Conservation (phyloP, 2,113 vertebrate genomes). For the Xiphophorus couchianus region DNA sequence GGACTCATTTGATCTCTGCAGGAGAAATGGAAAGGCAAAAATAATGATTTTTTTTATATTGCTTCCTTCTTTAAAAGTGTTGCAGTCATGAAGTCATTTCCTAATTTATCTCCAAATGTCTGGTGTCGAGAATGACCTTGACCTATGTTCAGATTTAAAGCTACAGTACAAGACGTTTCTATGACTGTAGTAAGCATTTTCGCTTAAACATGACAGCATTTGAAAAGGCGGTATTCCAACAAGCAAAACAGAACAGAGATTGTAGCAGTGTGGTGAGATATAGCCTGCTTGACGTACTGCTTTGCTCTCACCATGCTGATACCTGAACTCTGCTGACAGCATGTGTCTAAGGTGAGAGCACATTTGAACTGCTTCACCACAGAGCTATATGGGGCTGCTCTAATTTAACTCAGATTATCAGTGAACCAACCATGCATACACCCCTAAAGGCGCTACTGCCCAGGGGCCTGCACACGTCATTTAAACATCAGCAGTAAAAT, state of each 20-base stretch:
- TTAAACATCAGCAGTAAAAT: conserved; percentile 32
- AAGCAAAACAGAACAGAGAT: conserved; percentile 10
- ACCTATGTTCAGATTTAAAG: conserved; percentile 12
- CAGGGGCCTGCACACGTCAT: not conserved
- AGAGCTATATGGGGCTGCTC: conserved; percentile 21
- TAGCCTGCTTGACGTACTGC: conserved; percentile 54
- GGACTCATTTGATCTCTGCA: conserved; percentile 69
- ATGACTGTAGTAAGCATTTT: conserved; percentile 29
- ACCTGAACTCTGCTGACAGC: conserved; percentile 22
- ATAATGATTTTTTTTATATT: conserved; percentile 47
- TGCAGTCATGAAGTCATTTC: conserved; percentile 71
- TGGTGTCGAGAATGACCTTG: conserved; percentile 27
- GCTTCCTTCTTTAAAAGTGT: conserved; percentile 49
- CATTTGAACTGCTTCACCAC: conserved; percentile 26
- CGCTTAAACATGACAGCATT: conserved; percentile 54
- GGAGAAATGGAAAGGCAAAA: conserved; percentile 40
- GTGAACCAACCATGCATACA: not conserved
- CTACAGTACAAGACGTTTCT: conserved; percentile 15
- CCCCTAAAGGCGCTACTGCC: not conserved
- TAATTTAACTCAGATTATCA: not conserved
- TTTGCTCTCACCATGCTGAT: conserved; percentile 50
- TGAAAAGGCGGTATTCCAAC: conserved; percentile 14
- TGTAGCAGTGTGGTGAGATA: conserved; percentile 44
- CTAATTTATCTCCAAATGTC: conserved; percentile 61
- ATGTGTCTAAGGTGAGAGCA: conserved; percentile 18